Base-by-base conservation (phyloP, 2,797 vertebrate species). In the Notolabrus celidotus region DNA sequence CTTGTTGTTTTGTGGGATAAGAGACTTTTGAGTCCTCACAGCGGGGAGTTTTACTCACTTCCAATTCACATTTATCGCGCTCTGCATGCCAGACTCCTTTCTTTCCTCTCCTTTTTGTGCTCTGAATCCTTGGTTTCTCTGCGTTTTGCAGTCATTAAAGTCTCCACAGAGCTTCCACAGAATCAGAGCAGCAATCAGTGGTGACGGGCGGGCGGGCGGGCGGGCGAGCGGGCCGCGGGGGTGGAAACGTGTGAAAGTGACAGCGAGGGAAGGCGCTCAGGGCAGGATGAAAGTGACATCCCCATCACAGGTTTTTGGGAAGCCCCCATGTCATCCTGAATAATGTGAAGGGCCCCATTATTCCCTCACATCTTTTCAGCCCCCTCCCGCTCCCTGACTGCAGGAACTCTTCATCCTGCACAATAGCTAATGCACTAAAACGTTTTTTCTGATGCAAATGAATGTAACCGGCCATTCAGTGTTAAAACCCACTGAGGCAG, bases 381-480 rank as follows among this genome's bases (percentile, higher is more conserved):
- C 90, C 89, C 93, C 53, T 36, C 34, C 34, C 12, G 80, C 93
- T 93, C 90, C 90, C 92, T 94, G 94, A 95, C 95, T 95, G 95
- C 93, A 94, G 93, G 91, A 95, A 95, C 95, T 95, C 96, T 94
- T 94, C 95, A 95, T 93, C 87, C 92, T 89, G 92, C 91, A 97
- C 96, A 97, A 97, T 94, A 84, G 94, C 87, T 93, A 95, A 96
- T 90, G 95, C 96, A 95, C 94, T 95, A 94, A 95, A 95, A 95
- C 93, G 96, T 95, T 95, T 95, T 94, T 97, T 97, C 95, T 97
- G 93, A 98, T 98, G 97, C 95, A 96, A 98, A 98, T 98, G 82
- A 80, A 64, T 39, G 87, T 91, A 93, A 93, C 90, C 74, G 10
- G 79, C 92, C 92, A 75, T 92, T 86, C 87, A 91, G 89, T 76